These are phyloP conservation scores for Stenodema calcarata DNA, from an alignment of 2,888 invertebrate species.

Conservation along the genomic window DNA sequence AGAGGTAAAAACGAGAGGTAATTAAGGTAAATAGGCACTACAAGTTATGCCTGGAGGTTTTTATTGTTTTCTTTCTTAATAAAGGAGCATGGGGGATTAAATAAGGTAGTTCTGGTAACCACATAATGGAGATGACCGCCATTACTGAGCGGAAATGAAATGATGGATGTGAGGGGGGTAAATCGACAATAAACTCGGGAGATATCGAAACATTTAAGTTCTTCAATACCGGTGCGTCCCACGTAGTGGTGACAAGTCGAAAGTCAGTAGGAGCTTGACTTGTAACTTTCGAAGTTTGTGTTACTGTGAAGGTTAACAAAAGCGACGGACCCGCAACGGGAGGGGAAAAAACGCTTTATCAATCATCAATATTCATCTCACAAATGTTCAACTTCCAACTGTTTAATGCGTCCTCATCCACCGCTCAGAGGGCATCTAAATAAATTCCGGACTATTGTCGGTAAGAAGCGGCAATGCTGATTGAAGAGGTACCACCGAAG, in stretches of 20 bases:
- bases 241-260: not conserved
- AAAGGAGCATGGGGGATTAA: not conserved
- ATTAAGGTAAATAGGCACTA: not conserved
- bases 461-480: conserved; percentile 14
- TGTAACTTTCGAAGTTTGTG: conserved; percentile 3
- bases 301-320: not conserved
- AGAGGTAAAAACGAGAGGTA: not conserved
- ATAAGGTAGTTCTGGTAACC: not conserved
- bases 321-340: not conserved
- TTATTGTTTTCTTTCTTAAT: not conserved
- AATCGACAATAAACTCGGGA: conserved; percentile 20
- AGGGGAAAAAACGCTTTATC: conserved; percentile 17
- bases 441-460: conserved; percentile 34
- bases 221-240: not conserved
- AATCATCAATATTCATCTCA: conserved; percentile 40
- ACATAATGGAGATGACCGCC: conserved; percentile 15
- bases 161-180: conserved; percentile 1
- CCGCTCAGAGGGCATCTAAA: not conserved
- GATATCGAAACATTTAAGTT: conserved; percentile 21
- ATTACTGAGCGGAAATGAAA: conserved; percentile 26
- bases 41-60: not conserved
- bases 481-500: conserved; percentile 13
- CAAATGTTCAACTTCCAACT: conserved; percentile 6
- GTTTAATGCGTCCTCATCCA: conserved; percentile 38
- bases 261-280: not conserved